Evolutionary conservation across 2,888 invertebrate genomes (phyloP).

Genomic region (Synergus itoensis): DNA sequence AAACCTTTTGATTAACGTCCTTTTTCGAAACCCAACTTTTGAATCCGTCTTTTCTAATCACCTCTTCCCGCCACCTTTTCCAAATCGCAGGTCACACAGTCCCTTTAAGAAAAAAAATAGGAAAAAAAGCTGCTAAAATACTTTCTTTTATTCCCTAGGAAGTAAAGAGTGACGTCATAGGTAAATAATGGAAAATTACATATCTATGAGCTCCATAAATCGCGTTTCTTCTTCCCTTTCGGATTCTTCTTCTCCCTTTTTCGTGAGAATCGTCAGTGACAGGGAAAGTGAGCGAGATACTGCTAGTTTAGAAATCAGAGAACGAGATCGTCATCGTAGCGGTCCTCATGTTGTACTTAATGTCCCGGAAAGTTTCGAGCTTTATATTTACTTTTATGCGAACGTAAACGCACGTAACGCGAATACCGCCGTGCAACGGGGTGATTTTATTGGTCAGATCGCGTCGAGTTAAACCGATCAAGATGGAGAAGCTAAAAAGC

Average conservation of each 20-base stretch:
- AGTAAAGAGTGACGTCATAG: too few species aligned
- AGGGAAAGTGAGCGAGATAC: neutral
- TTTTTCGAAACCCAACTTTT: too few species aligned
- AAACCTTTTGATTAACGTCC: neutral
- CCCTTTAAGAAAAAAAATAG: too few species aligned
- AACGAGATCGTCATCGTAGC: slow-evolving; percentile 29
- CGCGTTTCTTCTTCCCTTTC: neutral
- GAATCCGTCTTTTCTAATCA: too few species aligned
- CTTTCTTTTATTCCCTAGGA: too few species aligned
- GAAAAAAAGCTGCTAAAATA: too few species aligned
- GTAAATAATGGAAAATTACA: too few species aligned
- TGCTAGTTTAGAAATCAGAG: neutral
- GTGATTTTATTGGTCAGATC: slow-evolving; percentile 73
- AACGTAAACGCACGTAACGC: slow-evolving; percentile 70
- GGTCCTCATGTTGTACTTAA: slow-evolving; percentile 58
- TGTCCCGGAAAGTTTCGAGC: slow-evolving; percentile 71
- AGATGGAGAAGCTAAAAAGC: slow-evolving; percentile 74
- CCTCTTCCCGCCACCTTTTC: too few species aligned
- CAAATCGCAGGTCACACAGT: too few species aligned
- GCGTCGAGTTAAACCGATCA: slow-evolving; percentile 74
- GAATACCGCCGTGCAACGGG: slow-evolving; percentile 54
- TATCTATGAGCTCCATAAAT: neutral
- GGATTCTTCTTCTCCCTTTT: neutral
- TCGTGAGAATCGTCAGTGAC: neutral
- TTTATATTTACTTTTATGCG: slow-evolving; percentile 76